Base-by-base conservation (phyloP, 64 coral and sea anemone genomes). In the Stichodactyla helianthus region DNA sequence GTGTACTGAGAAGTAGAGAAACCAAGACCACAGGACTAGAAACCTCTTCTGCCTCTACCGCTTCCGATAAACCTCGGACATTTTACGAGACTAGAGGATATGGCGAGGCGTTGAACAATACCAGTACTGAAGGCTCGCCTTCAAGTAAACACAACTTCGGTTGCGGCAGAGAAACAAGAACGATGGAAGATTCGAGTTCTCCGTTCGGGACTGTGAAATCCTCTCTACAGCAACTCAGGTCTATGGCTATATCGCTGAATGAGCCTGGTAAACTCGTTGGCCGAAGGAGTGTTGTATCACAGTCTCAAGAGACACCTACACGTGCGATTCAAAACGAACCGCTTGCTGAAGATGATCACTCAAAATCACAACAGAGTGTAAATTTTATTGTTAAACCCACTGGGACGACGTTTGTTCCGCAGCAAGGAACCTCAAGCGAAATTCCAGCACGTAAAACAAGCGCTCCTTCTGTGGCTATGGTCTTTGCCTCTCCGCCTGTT, bases 301-400 rank as follows among this genome's bases (percentile, higher is more conserved):
- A 74, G 10, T 31, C 68, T 27, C 7, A 74, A n/a, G 68, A 74
- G 10, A 74, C 22, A 7, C 19, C 4, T 68, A n/a, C 63, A 68
- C 63, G 5, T 20, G 63, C 6, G 7, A 28, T 7, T 13, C 68
- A 27, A 31, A 5, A 31, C 2, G 68, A 26, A 11, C 7, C 12
- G 25, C 25, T 26, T 74, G 68, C 25, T 74, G 68, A 27, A 74
- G 68, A 74, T 31, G 68, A 6, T 74, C 68, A 31, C 27, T 11
- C 68, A 6, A 2, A 11, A 11, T 22, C 63, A 18, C 63, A 68
- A 23, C 63, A 23, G 63, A 68, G 17, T 68, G 63, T 68, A 8
- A 68, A 68, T 23, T 74, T 74, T 74, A 27, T 74, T n/a, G 68
- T 74, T 31, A 74, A 74, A 31, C 68, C 68, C 10, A 74, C 68